A percentile compares a stretch with the other conserved stretches of the same genome.
Conservation (phyloP, 2,113 vertebrate genomes). For the Oreochromis spilurus region DNA sequence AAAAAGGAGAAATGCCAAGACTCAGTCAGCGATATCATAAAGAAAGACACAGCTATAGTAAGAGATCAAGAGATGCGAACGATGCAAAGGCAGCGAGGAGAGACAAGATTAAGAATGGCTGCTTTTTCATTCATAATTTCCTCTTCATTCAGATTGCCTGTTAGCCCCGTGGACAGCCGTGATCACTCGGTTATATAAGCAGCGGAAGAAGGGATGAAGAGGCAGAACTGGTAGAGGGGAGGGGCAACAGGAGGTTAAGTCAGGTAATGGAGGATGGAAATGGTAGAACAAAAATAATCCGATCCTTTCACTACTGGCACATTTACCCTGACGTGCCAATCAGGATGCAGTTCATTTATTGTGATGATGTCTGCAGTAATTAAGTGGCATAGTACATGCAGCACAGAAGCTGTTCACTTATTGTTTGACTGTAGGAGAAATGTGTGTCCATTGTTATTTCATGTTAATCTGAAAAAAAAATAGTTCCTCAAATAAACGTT, state of each 20-base stretch:
- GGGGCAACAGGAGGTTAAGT: neutral
- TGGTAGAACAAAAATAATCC: neutral
- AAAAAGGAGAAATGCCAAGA: neutral
- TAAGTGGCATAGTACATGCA: neutral
- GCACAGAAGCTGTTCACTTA: neutral
- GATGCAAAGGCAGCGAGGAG: neutral
- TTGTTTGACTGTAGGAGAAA: neutral
- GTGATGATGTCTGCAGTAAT: neutral
- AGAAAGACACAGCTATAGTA: neutral
- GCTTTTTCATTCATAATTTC: constrained; percentile 68
- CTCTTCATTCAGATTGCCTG: constrained; percentile 39
- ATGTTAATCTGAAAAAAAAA: neutral
- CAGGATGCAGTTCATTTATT: neutral
- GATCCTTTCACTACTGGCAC: neutral
- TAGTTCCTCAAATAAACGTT: neutral
- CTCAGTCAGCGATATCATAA: neutral
- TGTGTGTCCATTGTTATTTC: neutral
- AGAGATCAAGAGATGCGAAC: neutral
- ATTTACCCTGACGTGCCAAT: neutral
- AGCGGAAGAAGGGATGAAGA: neutral
- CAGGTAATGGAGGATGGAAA: constrained; percentile 14
- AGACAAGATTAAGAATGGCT: constrained; percentile 57
- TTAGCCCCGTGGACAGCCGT: neutral
- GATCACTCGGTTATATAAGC: constrained; percentile 29
- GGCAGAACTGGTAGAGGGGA: neutral